These are phyloP conservation scores for Carettochelys insculpta DNA, from an alignment of 2,113 vertebrate genomes.

Conservation along the genomic window DNA sequence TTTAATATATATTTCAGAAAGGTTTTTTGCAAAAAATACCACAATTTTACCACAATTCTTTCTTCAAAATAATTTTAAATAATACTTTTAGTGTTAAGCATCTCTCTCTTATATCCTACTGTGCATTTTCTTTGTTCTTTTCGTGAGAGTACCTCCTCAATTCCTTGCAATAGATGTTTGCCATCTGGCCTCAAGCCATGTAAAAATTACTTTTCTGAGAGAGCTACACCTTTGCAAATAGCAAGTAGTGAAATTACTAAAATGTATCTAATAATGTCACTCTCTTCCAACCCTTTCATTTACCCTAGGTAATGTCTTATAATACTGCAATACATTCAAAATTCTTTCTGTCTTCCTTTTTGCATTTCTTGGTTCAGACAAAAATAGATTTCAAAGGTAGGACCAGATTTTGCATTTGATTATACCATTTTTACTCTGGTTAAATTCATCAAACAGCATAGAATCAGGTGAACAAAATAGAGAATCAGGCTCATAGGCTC, in stretches of 20 bases:
- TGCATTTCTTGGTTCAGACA: neutral
- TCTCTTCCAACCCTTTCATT: neutral
- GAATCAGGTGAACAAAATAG: neutral
- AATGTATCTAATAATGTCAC: neutral
- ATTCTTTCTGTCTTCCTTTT: neutral
- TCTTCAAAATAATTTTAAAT: neutral
- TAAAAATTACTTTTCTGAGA: constrained; percentile 4
- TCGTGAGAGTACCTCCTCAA: neutral
- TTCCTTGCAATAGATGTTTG: neutral
- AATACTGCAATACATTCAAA: neutral
- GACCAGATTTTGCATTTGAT: neutral
- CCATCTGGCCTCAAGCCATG: neutral
- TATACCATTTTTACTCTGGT: neutral
- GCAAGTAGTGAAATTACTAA: neutral
- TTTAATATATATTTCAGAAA: neutral
- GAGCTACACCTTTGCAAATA: neutral
- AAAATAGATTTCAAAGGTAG: neutral
- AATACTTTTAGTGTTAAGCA: neutral
- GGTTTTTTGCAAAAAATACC: neutral
- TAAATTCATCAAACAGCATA: neutral
- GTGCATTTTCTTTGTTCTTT: neutral
- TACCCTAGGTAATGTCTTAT: neutral
- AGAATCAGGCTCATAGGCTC: neutral
- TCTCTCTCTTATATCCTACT: neutral
- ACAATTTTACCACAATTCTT: neutral